Base-by-base conservation (phyloP, 2,888 invertebrate species). In the Diabrotica balteata region DNA sequence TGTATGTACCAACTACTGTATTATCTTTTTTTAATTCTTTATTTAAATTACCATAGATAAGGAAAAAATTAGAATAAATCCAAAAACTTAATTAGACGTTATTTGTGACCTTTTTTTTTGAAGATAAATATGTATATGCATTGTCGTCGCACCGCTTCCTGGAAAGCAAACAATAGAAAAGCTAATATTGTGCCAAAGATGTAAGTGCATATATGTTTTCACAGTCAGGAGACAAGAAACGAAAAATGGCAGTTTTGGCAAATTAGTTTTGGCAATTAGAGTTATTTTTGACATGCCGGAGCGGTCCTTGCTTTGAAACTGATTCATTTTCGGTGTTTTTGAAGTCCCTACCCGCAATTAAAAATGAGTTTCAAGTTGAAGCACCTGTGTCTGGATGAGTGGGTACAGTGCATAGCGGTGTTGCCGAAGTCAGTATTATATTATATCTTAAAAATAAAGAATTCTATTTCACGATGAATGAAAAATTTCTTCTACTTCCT, bases 281-380 rank as follows among this genome's bases (percentile, higher is more conserved):
- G 60, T 61, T 60, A 66, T 66, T 66, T 51, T 57, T 46, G 55
- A 51, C 55, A 57, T 62, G 62, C 43, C 52, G 61, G 52, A 46
- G 55, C 57, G 52, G 61, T 61, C 51, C 44, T 43, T 53, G 53
- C 52, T 46, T 52, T 44, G 51, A 59, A 54, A 60, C 60, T 66
- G 66, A 66, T 66, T 66, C 60, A 66, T 66, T 60, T 66, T 62
- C 61, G 66, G 57, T 57, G 46, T 60, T 66, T 66, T 66, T 66
- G 57, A 66, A 62, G 62, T 57, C 55, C 54, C 63, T 59, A 64
- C 68, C 63, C 55, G 60, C 60, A 68, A 68, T 68, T 68, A 68
- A 68, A 64, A 68, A 63, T 63, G 68, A 63, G 60, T 67, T 63
- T 67, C 52, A 63, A 67, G 67, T 68, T 64, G 63, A 68, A 68